Percentiles rank a stretch among this genome's conserved stretches.
phyloP scores from a whole-genome alignment of 2,888 invertebrate genomes.

The Pediacus dermestoides region DNA sequence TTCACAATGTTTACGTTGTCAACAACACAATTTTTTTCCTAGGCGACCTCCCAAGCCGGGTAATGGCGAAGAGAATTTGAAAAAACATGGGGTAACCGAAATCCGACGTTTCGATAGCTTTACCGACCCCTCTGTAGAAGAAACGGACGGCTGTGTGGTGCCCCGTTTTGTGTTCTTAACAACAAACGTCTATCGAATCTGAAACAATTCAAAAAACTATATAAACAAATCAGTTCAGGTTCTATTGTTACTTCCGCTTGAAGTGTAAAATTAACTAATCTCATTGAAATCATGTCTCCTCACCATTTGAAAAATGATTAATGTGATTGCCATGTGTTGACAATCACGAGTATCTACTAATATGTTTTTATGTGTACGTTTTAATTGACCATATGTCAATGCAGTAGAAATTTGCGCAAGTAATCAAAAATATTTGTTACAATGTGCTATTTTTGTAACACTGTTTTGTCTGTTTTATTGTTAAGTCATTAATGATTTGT shows the following conservation, averaged over 20 bases:
- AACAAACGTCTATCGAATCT: background rate
- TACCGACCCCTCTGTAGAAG: slow-evolving; percentile 17
- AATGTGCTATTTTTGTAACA: too few relatives aligned
- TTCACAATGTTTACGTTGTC: slow-evolving; percentile 1
- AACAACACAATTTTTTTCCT: slow-evolving; percentile 43
- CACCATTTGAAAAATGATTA: too few relatives aligned
- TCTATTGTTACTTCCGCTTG: background rate
- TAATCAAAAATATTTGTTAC: too few relatives aligned
- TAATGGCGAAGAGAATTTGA: slow-evolving; percentile 46
- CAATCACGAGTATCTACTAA: too few relatives aligned
- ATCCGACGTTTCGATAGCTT: slow-evolving; percentile 40
- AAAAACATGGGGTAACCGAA: slow-evolving; percentile 49
- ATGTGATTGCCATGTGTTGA: too few relatives aligned
- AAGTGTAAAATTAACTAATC: background rate
- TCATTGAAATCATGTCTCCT: too few relatives aligned
- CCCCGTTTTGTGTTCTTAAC: slow-evolving; percentile 23
- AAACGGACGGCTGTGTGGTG: slow-evolving; percentile 17
- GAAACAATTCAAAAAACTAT: background rate
- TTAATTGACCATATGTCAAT: too few relatives aligned
- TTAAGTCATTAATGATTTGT: too few relatives aligned
- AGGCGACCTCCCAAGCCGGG: slow-evolving; percentile 48
- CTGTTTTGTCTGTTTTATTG: too few relatives aligned
- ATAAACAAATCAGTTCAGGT: too few relatives aligned
- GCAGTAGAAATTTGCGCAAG: too few relatives aligned
- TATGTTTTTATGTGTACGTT: too few relatives aligned